Conservation (phyloP, 1,140 invertebrate species). For the Battus philenor region DNA sequence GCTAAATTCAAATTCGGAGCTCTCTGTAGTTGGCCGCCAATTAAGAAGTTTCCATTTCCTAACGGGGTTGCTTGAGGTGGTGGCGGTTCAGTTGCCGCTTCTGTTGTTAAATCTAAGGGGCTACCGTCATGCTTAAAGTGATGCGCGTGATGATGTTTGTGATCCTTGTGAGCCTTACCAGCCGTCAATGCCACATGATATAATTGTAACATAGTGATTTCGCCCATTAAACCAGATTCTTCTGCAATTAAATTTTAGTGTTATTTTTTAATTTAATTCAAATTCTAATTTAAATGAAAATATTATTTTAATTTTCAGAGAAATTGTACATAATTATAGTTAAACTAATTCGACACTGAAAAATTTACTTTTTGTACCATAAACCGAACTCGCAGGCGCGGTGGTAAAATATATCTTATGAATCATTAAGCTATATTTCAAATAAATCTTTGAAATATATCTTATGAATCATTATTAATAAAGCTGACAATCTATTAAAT, state of each 20-base stretch:
- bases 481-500: too few species aligned
- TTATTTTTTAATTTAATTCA: too few species aligned
- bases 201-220: slow-evolving; percentile 86
- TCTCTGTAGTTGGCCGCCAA: slow-evolving; percentile 83
- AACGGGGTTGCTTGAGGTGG: slow-evolving; percentile 67
- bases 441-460: too few species aligned
- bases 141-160: slow-evolving; percentile 89
- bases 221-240: slow-evolving; percentile 82
- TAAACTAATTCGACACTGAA: too few species aligned
- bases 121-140: slow-evolving; percentile 84
- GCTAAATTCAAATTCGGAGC: slow-evolving; percentile 78
- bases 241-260: slow-evolving; percentile 47
- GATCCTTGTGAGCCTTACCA: slow-evolving; percentile 88
- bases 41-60: slow-evolving; percentile 78
- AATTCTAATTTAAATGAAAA: too few species aligned
- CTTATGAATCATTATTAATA: too few species aligned
- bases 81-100: slow-evolving; percentile 76
- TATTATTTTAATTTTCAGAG: too few species aligned
- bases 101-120: slow-evolving; percentile 75
- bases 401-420: too few species aligned
- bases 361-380: too few species aligned
- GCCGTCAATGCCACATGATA: slow-evolving; percentile 86
- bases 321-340: too few species aligned
- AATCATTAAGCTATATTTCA: too few species aligned
- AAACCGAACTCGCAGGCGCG: too few species aligned